Evolutionary conservation across 2,888 invertebrate genomes (phyloP).

Genomic region (Volucella inanis): DNA sequence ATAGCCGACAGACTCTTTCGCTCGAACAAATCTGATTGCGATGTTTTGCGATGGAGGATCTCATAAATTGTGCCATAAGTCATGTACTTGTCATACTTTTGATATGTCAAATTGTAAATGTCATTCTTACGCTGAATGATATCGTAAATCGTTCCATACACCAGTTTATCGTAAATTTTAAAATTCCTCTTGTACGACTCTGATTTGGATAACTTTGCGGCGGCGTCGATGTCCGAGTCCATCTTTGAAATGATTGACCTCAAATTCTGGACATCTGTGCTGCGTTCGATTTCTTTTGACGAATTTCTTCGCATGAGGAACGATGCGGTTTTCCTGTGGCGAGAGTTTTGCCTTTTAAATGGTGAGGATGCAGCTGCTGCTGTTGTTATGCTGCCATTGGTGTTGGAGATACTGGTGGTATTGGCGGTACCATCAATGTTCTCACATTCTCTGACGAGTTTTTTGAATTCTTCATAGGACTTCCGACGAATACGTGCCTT

Average conservation of each 20-base stretch:
- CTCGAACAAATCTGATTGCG: conserved; percentile 80
- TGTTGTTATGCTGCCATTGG: not conserved
- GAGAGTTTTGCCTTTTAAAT: conserved; percentile 81
- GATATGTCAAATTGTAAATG: conserved; percentile 81
- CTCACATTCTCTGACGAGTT: conserved; percentile 81
- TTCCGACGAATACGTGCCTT: conserved; percentile 82
- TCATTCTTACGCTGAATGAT: conserved; percentile 83
- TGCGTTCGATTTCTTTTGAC: conserved; percentile 67
- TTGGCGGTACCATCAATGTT: conserved; percentile 65
- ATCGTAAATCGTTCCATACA: conserved; percentile 83
- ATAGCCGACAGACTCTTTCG: conserved; percentile 81
- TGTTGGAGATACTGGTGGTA: conserved; percentile 9
- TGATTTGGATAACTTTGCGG: conserved; percentile 69
- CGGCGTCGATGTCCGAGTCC: conserved; percentile 53
- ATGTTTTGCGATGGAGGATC: conserved; percentile 82
- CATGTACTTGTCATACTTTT: conserved; percentile 83
- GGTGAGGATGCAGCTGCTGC: conserved; percentile 67
- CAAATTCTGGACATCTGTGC: conserved; percentile 62
- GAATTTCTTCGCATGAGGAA: conserved; percentile 78
- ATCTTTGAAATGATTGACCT: conserved; percentile 74
- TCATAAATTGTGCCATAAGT: conserved; percentile 83
- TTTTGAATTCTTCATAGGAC: conserved; percentile 83
- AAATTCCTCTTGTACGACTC: conserved; percentile 81
- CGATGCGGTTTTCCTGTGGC: conserved; percentile 80
- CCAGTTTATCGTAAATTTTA: conserved; percentile 82